These are phyloP conservation scores for Sebastiscus tertius DNA, from an alignment of 2,797 vertebrate species.

Conservation along the genomic window DNA sequence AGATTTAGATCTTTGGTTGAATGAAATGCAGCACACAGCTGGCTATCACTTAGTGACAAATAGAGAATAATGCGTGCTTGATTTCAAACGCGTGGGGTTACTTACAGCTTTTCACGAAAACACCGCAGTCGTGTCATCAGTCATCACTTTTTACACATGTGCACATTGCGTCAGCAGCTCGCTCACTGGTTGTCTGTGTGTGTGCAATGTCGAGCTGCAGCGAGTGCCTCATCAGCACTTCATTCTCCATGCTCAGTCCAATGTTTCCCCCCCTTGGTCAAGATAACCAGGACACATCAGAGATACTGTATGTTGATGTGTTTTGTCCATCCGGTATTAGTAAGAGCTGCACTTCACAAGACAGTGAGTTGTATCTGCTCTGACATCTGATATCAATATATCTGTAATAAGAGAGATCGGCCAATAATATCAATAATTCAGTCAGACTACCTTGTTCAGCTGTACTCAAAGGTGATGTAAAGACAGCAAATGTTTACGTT, in stretches of 20 bases:
- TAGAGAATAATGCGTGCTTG: neutral
- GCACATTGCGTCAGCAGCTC: constrained; percentile 52
- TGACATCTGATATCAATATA: neutral
- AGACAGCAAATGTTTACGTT: neutral
- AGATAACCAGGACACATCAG: neutral
- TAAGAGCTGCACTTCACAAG: neutral
- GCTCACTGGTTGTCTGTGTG: neutral
- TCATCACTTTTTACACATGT: constrained; percentile 45
- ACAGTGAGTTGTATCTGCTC: neutral
- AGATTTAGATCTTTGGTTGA: constrained; percentile 16
- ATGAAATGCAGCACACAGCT: constrained; percentile 3
- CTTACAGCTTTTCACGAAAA: neutral
- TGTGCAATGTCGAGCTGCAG: constrained; percentile 29
- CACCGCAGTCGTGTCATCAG: constrained; percentile 29
- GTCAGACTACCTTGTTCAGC: neutral
- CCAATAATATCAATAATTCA: neutral
- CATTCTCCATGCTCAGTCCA: constrained; percentile 3
- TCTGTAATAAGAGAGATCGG: neutral
- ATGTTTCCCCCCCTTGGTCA: neutral
- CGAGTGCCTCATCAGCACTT: constrained; percentile 48
- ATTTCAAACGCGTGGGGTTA: neutral
- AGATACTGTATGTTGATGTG: constrained; percentile 14
- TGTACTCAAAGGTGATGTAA: neutral
- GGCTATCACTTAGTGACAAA: neutral
- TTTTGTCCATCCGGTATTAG: neutral